Evolutionary conservation across 2,113 vertebrate genomes (phyloP), one percentile per base, ranked within the genome.

Genomic region (Pangasianodon gigas): DNA sequence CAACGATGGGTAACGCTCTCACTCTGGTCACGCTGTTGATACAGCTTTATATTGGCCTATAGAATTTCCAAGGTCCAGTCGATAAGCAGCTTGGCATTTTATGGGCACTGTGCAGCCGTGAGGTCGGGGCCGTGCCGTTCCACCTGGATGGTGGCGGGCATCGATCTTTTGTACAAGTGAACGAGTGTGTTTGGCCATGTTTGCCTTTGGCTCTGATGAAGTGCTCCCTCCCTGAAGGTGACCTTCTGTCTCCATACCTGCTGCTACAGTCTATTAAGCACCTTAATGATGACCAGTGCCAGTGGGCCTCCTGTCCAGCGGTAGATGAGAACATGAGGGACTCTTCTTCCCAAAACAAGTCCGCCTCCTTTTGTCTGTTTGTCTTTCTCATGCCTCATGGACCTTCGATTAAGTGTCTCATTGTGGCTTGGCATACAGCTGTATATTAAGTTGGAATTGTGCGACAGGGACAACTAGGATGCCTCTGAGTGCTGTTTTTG

Each of bases 221-320:
- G 91, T 90, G 90, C 92, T 91, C 84, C 90, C 90, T 83, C 93
- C 93, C 92, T 95, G 94, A 96, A 96, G 95, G 95, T 96, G 95
- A 96, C 95, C 93, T 94, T 88, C 90, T 93, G 85, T 91, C 89
- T 93, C 88, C 91, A 89, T 91, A 86, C 90, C 91, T 86, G 91
- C 93, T 91, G 91, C 87, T 90, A 94, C 88, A 93, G 94, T 95
- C 95, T 95, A 95, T 95, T 95, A 95, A 94, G 89, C 94, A 91
- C 93, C 92, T 95, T 96, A 95, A 95, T 95, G 94, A 95, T 95
- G 94, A 94, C 94, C 93, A 92, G 91, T 85, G 91, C 92, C 89
- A 80, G 81, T 65, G 79, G 87, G 77, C 74, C 21, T 82, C 60
- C 90, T 94, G 93, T 93, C 93, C 92, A 92, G 89, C 81, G 84